A percentile compares a stretch with the other conserved stretches of the same genome.
Evolutionary conservation across 1,140 invertebrate genomes (phyloP).

Genomic region (Oncopodura yosiiana): DNA sequence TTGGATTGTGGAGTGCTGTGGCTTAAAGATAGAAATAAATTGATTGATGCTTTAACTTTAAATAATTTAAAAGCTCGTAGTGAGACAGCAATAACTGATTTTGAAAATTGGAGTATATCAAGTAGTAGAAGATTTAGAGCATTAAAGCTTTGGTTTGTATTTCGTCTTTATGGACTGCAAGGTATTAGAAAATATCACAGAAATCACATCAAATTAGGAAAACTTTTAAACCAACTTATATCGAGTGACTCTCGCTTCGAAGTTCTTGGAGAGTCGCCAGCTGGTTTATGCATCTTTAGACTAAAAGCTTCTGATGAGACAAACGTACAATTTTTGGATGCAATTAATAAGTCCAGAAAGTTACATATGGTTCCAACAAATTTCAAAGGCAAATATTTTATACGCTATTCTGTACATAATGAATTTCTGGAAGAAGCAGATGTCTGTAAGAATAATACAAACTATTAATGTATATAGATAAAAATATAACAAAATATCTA

Average conservation of each 20-base stretch:
- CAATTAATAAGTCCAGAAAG: conserved; percentile 52
- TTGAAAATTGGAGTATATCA: no score
- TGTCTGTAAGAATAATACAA: no score
- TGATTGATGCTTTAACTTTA: conserved; percentile 1
- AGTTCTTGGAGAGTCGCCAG: conserved; percentile 8
- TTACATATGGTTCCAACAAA: conserved; percentile 55
- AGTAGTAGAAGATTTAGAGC: conserved; percentile 19
- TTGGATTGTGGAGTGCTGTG: conserved; percentile 82
- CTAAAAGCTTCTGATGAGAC: conserved; percentile 47
- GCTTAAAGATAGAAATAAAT: neutral
- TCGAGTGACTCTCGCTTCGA: conserved; percentile 70
- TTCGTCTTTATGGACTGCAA: conserved; percentile 17
- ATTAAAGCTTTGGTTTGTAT: conserved; percentile 21
- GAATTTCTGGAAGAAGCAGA: conserved; percentile 67
- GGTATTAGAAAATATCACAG: conserved; percentile 74
- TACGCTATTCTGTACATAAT: conserved; percentile 73
- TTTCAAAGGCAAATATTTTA: conserved; percentile 42
- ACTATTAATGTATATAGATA: no score
- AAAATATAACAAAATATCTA: no score
- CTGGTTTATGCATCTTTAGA: conserved; percentile 24
- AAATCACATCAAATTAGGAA: conserved; percentile 77
- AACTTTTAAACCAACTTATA: conserved; percentile 69
- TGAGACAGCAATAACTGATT: no score
- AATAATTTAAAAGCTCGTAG: no score
- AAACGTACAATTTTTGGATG: conserved; percentile 52